A percentile compares a stretch with the other conserved stretches of the same genome.
Evolutionary conservation across 2,113 vertebrate species (phyloP).

Genomic region (Sialia sialis): DNA sequence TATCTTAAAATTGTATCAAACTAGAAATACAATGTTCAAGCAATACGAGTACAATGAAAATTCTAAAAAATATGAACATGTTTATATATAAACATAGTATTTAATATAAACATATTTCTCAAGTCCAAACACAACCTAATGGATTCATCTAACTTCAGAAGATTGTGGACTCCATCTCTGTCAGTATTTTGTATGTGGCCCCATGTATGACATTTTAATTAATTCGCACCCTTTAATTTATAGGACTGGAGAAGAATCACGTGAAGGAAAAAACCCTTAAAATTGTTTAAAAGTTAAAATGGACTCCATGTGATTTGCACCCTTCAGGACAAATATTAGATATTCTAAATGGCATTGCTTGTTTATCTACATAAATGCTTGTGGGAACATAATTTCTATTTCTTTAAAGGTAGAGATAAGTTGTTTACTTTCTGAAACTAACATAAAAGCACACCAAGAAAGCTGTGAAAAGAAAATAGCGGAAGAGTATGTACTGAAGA

Average conservation of each 20-base stretch:
- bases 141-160: neutral
- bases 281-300: neutral
- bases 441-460: neutral
- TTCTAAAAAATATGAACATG: accelerated
- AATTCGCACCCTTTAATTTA: neutral
- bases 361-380: neutral
- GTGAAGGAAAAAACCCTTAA: accelerated
- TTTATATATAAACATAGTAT: too few species aligned
- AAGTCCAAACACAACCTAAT: neutral
- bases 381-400: neutral
- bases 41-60: neutral
- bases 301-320: neutral
- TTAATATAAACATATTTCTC: neutral
- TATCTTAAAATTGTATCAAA: neutral
- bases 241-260: neutral
- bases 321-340: neutral
- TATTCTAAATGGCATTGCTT: neutral
- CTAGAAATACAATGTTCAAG: neutral
- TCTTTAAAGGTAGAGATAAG: neutral
- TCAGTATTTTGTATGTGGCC: neutral
- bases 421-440: neutral
- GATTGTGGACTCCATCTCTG: neutral
- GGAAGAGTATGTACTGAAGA: neutral
- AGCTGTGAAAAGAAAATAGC: neutral
- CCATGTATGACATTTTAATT: neutral